A percentile compares a stretch with the other conserved stretches of the same genome.
These are phyloP conservation scores for Micropterix aruncella DNA, from an alignment of 2,888 invertebrate genomes.

Conservation along the genomic window DNA sequence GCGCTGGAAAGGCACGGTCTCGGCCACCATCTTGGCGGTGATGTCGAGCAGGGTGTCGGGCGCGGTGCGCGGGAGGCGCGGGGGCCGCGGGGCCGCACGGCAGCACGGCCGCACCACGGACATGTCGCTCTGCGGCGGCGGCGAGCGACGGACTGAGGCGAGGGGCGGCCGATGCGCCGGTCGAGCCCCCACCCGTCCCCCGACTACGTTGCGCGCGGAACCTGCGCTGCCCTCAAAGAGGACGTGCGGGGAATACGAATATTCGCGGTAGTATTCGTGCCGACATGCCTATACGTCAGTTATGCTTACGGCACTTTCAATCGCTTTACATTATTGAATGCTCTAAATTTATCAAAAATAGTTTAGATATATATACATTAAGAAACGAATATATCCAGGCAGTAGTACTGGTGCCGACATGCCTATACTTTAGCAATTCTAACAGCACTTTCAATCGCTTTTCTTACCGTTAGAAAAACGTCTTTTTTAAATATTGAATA, in stretches of 20 bases:
- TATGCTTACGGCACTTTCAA: too few species aligned
- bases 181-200: slow-evolving; percentile 11
- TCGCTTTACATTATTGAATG: too few species aligned
- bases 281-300: too few species aligned
- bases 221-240: slow-evolving; percentile 18
- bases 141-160: slow-evolving; percentile 14
- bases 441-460: too few species aligned
- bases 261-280: too few species aligned
- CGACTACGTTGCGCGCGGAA: slow-evolving; percentile 12
- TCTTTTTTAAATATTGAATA: too few species aligned
- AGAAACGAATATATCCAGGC: too few species aligned
- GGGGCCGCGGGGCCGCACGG: slow-evolving; percentile 36
- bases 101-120: slow-evolving; percentile 38
- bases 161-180: slow-evolving; percentile 17
- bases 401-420: too few species aligned
- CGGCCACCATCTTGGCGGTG: slow-evolving; percentile 71
- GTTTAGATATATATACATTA: too few species aligned
- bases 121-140: slow-evolving; percentile 23
- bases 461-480: too few species aligned
- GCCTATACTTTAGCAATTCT: too few species aligned
- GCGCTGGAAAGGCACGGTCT: slow-evolving; percentile 72
- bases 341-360: too few species aligned
- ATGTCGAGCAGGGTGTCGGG: slow-evolving; percentile 70
- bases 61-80: slow-evolving; percentile 37
- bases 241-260: slow-evolving; percentile 34